Percentiles rank a stretch among this genome's conserved stretches.
Evolutionary conservation across 2,797 vertebrate genomes (phyloP).

Genomic region (Manis javanica): DNA sequence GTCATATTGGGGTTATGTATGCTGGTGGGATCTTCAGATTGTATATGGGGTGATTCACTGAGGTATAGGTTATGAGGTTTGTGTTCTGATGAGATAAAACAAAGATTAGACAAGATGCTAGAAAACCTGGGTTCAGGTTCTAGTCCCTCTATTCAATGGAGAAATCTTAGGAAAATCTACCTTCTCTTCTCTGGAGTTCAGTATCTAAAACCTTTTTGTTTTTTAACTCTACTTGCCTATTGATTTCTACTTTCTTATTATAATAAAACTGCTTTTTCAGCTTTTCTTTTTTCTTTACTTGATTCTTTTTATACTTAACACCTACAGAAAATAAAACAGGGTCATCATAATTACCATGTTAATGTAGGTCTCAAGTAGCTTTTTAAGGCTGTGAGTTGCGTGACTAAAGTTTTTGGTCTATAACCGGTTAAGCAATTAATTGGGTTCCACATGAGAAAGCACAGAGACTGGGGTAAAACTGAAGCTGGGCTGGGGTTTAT

Average conservation of each 20-base stretch:
- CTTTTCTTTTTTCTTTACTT: conserved; percentile 32
- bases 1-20: not conserved
- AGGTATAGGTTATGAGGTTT: not conserved
- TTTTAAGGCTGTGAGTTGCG: not conserved
- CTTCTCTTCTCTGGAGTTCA: not conserved
- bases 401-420: not conserved
- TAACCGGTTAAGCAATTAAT: not conserved
- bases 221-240: not conserved
- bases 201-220: not conserved
- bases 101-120: not conserved
- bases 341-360: not conserved
- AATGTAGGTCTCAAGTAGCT: not conserved
- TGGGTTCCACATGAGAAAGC: not conserved
- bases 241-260: conserved; percentile 37
- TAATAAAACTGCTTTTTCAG: not conserved
- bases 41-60: not conserved
- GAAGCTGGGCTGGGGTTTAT: not conserved
- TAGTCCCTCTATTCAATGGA: not conserved
- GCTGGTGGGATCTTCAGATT: not conserved
- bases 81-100: not conserved
- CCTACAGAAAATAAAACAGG: conserved; percentile 4
- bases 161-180: not conserved
- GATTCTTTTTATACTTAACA: not conserved
- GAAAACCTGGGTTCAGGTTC: not conserved
- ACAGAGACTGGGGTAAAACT: not conserved